Evolutionary conservation across 2,113 vertebrate species (phyloP), one percentile per base, ranked within the genome.

Genomic region (Hippopotamus amphibius): DNA sequence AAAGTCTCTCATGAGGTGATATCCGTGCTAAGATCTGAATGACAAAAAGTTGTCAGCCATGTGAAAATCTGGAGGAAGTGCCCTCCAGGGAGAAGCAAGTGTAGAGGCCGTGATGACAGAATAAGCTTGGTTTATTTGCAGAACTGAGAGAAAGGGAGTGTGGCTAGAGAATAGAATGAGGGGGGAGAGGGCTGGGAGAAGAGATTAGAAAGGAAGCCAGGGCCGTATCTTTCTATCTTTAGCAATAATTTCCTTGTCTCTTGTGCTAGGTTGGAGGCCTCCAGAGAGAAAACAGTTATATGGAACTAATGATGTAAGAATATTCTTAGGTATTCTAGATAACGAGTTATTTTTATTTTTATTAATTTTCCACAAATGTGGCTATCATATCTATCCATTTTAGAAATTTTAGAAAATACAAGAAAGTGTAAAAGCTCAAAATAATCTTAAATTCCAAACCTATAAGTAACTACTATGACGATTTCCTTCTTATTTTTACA

Each of bases 61-160:
- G 59, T 93, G 82, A 85, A 91, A 95, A 81, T 66, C 76, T 69
- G 7, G 15, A 95, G 17, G 66, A 93, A 83, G 37, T 17, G 7
- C 14, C 95, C 80, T 74, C 68, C 17, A 26, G 28, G 55, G 69
- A 86, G 81, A 81, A 66, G 5, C 46, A 85, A 91, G 22, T 71
- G 2, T 48, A 65, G 81, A 59, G 46, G 11, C 16, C 2, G 7
- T 21, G 46, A 48, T 95, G 90, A 86, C 33, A 77, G 86, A 55
- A 72, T 13, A 14, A 92, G 12, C 65, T 65, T 83, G 41, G 26
- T 71, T 90, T 79, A 76, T 94, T 80, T 74, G 53, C 76, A 85
- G 43, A 69, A 61, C 13, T 24, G 59, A 94, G 55, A 22, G 46
- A 46, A 48, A 76, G 14, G 3, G 28, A 65, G 12, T 48, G 53